A percentile compares a stretch with the other conserved stretches of the same genome.
Conservation (phyloP, 1,140 invertebrate species). For the Bombyx mandarina region DNA sequence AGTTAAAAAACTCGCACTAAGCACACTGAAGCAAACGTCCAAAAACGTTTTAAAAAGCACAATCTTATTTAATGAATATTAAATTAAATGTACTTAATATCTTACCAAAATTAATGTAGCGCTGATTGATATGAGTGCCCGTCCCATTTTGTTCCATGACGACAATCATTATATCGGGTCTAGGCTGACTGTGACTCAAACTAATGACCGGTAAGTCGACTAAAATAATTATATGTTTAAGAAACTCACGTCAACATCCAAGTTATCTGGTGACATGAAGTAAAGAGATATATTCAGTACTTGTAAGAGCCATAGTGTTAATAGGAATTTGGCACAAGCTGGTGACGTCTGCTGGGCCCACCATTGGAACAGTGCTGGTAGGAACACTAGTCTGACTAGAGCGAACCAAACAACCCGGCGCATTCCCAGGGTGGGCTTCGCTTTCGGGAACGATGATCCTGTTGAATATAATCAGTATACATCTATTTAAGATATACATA, state of each 20-base stretch:
- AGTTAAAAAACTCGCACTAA: too few relatives aligned
- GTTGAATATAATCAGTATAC: conserved; percentile 10
- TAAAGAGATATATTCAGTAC: conserved; percentile 73
- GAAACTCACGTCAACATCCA: conserved; percentile 46
- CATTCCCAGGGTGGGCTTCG: conserved; percentile 91
- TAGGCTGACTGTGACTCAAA: too few relatives aligned
- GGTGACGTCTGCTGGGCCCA: conserved; percentile 90
- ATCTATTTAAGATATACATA: too few relatives aligned
- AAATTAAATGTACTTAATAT: background rate
- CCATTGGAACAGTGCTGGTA: conserved; percentile 88
- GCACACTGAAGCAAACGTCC: too few relatives aligned
- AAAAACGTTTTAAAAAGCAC: background rate
- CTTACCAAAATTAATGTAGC: background rate
- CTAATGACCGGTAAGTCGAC: background rate
- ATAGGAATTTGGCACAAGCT: conserved; percentile 79
- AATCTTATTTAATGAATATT: background rate
- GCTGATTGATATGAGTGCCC: too few relatives aligned
- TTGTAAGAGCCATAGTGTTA: conserved; percentile 84
- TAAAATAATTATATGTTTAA: too few relatives aligned
- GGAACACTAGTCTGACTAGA: conserved; percentile 82
- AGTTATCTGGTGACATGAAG: conserved; percentile 43
- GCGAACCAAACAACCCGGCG: conserved; percentile 85
- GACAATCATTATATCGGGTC: too few relatives aligned
- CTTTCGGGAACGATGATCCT: conserved; percentile 95
- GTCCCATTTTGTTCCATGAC: too few relatives aligned